Base-by-base conservation (phyloP, 2,113 vertebrate genomes). In the Chloebia gouldiae region DNA sequence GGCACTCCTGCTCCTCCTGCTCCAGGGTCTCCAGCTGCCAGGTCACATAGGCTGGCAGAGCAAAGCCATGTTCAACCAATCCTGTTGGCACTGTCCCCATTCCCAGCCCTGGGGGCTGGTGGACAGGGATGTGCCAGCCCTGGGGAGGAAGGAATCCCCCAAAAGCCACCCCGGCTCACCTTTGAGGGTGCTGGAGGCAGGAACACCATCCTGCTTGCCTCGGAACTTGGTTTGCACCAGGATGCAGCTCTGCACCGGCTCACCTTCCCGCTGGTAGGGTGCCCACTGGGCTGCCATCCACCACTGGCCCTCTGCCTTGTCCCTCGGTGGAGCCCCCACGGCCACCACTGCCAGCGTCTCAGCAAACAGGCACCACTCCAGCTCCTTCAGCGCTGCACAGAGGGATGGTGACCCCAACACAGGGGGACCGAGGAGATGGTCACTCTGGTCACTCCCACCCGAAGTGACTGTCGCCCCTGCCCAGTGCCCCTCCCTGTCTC, bases 311-410 rank as follows among this genome's bases (percentile, higher is more conserved):
- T 97, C 80, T 5, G 97, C 97, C 60, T 78, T 90, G 78, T 33
- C 98, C 98, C n/a, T 5, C 1, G 17, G 14, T 6, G 20, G 9
- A 14, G 8, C 80, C 4, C 93, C 93, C 31, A 97, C 96, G 0
- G 98, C 97, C 81, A 98, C 66, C 6, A 98, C 97, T 75, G 96
- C 94, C 96, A 99, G 96, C 2, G 96, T 97, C 97, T 99, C 99
- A 0, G 97, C 42, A 80, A 99, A 99, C 50, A 96, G 76, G 68
- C 93, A 97, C n/a, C 93, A 63, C 81, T 91, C 83, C 83, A 98
- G 84, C 87, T 98, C 98, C 35, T 93, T 87, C 10, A 88, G 90
- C 57, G 93, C 99, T 99, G 91, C 39, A 72, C 9, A 8, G 50
- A 37, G 80, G 33, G 53, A 27, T 1, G 2, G 11, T 40, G 53